Evolutionary conservation across 2,113 vertebrate genomes (phyloP), one percentile per base, ranked within the genome.

Genomic region (Phaetusa simplex): DNA sequence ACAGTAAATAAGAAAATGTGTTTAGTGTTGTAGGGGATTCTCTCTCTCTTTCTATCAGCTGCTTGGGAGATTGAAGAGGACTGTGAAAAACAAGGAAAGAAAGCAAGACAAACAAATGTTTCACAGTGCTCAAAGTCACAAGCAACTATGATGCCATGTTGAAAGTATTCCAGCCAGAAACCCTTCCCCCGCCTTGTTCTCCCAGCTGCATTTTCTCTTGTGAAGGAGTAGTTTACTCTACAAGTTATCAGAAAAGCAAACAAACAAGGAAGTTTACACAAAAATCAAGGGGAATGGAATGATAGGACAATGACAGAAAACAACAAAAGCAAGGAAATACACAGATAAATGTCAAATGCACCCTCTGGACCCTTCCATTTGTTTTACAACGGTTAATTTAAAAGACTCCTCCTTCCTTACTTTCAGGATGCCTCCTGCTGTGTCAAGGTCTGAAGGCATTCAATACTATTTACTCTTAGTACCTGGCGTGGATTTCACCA

Each of bases 241-340:
- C 87, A 85, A 87, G 94, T 95, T 97, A 97, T 96, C 96, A 81
- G 84, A 97, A 98, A 95, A 91, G 97, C 97, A 98, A 98, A 97
- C 96, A 98, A 98, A 98, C 97, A 97, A 91, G 85, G 64, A 98
- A 95, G 95, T 97, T 98, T 97, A 98, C 74, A 97, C 73, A 96
- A 93, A 97, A 97, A 96, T 92, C 80, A 92, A 95, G 95, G 94
- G 82, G 92, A 98, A 96, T 55, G 74, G 94, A 97, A 95, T 83
- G 95, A 98, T 92, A 95, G 83, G 90, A 77, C 69, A 94, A 91
- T 93, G 95, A 98, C 91, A 70, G 61, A 97, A 94, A 97, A 97
- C 88, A 93, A 92, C 74, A 92, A 96, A 98, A 98, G 96, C 95
- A 95, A 95, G 95, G 92, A 83, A 90, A 89, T 82, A 94, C 82